Base-by-base conservation (phyloP, 2,888 invertebrate species). In the Asteroscopus sphinx region DNA sequence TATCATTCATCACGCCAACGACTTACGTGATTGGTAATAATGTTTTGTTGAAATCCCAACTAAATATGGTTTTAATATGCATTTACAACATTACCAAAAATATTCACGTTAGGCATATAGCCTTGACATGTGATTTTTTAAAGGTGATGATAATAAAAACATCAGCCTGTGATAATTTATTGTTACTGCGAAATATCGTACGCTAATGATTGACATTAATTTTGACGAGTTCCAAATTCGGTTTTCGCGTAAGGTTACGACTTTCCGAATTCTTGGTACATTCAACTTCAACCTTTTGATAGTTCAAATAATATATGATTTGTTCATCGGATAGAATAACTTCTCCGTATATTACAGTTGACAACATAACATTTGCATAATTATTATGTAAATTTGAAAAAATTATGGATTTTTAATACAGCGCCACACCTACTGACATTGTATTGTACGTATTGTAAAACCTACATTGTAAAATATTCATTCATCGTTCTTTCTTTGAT, bases 111-210 rank as follows among this genome's bases (percentile, higher is more conserved):
- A 28, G 6, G 33, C 26, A 16, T 26, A 26, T 9, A 51, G 5
- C 75, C 77, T 75, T 73, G 77, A 76, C 73, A 73, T 49, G 59
- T 30, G 45, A 8, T 52, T 37, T 55, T 61, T 55, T 44, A 59
- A 67, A 70, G 48, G 39, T 55, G 30, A 70, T 41, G 51, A 26
- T 37, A 58, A 65, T 67, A 73, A 73, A 63, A 58, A 56, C 33
- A 37, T 60, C 67, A 49, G 3, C 13, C 26, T 59, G 12, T 30
- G 7, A 25, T 73, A 62, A 75, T 76, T 67, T 76, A 76, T 73
- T 62, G 47, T 44, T 33, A 16, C 48, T 58, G 42, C 47, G 48
- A 73, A 66, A 69, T 66, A 44, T 62, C 32, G n/a, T 26, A 42
- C 26, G 25, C 36, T 52, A 17, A 47, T 65, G 51, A 59, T 52